phyloP scores from a whole-genome alignment of 2,113 vertebrate species.

The Pomatorhinus ruficollis region DNA sequence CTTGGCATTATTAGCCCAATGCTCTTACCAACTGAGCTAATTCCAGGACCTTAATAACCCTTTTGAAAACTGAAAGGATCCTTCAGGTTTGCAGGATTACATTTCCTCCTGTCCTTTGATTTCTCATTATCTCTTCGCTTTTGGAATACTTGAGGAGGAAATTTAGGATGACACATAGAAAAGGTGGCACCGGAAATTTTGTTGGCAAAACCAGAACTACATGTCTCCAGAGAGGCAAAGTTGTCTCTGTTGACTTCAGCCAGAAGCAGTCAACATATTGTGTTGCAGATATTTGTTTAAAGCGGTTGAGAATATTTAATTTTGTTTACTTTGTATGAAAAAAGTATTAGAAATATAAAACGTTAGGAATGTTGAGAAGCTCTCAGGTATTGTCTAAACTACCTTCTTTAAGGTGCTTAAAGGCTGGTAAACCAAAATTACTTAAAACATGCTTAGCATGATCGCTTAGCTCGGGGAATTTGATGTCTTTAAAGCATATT shows the following conservation, averaged over 20 bases:
- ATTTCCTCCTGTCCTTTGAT: neutral
- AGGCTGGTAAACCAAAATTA: neutral
- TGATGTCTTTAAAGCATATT: neutral
- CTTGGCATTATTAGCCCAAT: fast-evolving
- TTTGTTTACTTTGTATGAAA: neutral
- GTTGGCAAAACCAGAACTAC: neutral
- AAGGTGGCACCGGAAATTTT: neutral
- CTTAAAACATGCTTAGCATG: neutral
- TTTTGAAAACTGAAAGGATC: neutral
- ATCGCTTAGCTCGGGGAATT: neutral
- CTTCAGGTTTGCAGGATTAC: neutral
- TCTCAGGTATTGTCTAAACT: neutral
- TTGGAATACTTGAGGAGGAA: neutral
- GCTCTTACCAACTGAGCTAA: neutral
- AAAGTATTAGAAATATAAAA: neutral
- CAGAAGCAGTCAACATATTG: neutral
- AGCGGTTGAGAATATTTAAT: neutral
- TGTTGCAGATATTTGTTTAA: neutral
- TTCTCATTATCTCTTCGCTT: neutral
- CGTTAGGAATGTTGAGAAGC: neutral
- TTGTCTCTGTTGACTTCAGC: neutral
- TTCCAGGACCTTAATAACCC: neutral
- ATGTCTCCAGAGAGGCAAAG: neutral
- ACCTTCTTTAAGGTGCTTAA: neutral
- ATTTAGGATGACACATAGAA: neutral